Evolutionary conservation across 2,888 invertebrate species (phyloP).

Genomic region (Microplitis deprimator): DNA sequence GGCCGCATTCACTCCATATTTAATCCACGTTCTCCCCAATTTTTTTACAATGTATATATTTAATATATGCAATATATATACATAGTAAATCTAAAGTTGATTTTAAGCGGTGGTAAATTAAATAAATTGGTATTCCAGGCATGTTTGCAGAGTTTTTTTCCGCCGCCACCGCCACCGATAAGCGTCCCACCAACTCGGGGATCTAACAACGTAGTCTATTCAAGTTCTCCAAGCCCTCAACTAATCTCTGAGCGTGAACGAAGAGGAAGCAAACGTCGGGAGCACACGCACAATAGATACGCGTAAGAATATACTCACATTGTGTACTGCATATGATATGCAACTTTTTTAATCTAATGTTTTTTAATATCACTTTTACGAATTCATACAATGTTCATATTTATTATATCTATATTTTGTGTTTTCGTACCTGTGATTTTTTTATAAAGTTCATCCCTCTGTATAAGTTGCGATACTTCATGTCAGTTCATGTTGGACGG

Average conservation of each 20-base stretch:
- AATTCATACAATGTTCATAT: background rate
- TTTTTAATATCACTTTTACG: constrained; percentile 1
- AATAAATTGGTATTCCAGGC: constrained; percentile 58
- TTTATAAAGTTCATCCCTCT: background rate
- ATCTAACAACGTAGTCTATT: constrained; percentile 68
- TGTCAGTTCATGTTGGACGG: constrained; percentile 39
- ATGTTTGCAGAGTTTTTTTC: constrained; percentile 71
- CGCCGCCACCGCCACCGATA: constrained; percentile 69
- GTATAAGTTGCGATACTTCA: constrained; percentile 12
- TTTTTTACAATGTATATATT: too few species aligned
- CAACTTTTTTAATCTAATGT: constrained; percentile 8
- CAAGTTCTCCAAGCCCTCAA: constrained; percentile 69
- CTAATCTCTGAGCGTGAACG: constrained; percentile 67
- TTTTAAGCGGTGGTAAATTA: constrained; percentile 20
- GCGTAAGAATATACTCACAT: constrained; percentile 60
- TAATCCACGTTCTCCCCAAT: background rate
- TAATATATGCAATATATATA: background rate
- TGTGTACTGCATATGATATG: constrained; percentile 4
- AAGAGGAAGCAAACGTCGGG: constrained; percentile 68
- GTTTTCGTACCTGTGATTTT: constrained; percentile 24
- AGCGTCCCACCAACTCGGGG: constrained; percentile 67
- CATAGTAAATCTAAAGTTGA: constrained; percentile 4
- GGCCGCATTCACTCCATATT: too few species aligned
- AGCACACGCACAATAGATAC: constrained; percentile 69
- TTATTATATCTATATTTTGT: background rate